Base-by-base conservation (phyloP, 2,797 vertebrate species). In the Harpagifer antarcticus region DNA sequence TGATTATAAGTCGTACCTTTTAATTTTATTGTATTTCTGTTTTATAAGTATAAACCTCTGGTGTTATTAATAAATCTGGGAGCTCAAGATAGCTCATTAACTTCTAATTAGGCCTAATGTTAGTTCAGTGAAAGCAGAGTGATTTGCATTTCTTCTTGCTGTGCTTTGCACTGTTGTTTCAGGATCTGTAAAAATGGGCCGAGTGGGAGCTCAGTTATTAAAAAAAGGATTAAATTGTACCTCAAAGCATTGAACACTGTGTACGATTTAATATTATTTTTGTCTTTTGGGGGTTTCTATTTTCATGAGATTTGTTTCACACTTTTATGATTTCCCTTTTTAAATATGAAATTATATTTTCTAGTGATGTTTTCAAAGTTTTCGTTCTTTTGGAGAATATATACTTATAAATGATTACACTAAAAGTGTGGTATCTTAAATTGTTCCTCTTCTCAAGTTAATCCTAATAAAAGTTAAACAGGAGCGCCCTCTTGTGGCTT, bases 81-180 rank as follows among this genome's bases (percentile, higher is more conserved):
- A 40, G 48, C 8, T 17, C 59, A 79, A 64, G 60, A 79, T 57
- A 68, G 76, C 68, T 82, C 72, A 85, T 85, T 84, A 81, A 88
- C 76, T 84, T 71, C 70, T 42, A 85, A 74, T 86, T 73, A 85
- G 56, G 42, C 27, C 20, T 59, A 68, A 84, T 79, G 76, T 68
- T 66, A n/a, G 52, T 62, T 83, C 65, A 70, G 52, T 66, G 63
- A 58, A 49, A 67, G 45, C 62, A 58, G 27, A 61, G 40, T 68
- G 20, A 84, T 87, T 87, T 79, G 58, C 76, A 69, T 79, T 74
- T 74, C 57, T 74, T 82, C 49, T 63, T 60, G 75, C 63, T 66
- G 67, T 15, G 48, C 31, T 66, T 74, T 48, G 66, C 67, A 67
- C 50, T 68, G 48, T 50, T 72, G 56, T 65, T 76, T 75, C 66